Conservation (phyloP, 2,113 vertebrate genomes). For the Orientallactaga bullata region DNA sequence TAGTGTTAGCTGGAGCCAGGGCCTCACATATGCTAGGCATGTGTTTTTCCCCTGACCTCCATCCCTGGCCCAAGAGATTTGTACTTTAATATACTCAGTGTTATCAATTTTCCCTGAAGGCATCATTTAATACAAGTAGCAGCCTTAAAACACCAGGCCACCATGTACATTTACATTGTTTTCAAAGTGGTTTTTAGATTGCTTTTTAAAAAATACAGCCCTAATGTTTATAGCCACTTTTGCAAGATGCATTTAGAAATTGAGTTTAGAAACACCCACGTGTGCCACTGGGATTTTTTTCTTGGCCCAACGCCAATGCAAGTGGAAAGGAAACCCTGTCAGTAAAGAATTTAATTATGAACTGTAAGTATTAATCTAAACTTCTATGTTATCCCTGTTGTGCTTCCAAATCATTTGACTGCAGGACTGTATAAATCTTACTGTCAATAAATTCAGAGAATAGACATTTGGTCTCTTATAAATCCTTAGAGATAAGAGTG, state of each 20-base stretch:
- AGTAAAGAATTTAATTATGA: constrained; percentile 58
- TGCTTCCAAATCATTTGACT: constrained; percentile 31
- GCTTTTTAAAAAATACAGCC: constrained; percentile 41
- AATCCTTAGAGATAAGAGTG: neutral
- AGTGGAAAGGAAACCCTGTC: neutral
- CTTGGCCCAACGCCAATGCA: constrained; percentile 51
- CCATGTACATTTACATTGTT: neutral
- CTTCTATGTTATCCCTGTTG: constrained; percentile 44
- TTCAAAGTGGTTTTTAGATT: constrained; percentile 31
- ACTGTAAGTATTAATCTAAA: constrained; percentile 51
- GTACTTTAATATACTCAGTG: neutral
- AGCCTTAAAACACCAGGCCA: neutral
- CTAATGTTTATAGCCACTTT: constrained; percentile 38
- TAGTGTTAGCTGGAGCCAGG: neutral
- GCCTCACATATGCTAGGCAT: neutral
- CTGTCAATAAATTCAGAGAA: constrained; percentile 55
- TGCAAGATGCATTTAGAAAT: constrained; percentile 59
- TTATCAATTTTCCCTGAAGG: constrained; percentile 16
- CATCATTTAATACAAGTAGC: neutral
- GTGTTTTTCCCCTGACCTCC: neutral
- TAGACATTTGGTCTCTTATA: neutral
- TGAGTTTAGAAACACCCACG: constrained; percentile 49
- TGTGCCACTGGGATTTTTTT: constrained; percentile 44
- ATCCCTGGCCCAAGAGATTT: neutral
- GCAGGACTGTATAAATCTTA: constrained; percentile 28